Percentiles rank a stretch among this genome's conserved stretches.
These are phyloP conservation scores for Bibio marci DNA, from an alignment of 2,888 invertebrate species.

Conservation along the genomic window DNA sequence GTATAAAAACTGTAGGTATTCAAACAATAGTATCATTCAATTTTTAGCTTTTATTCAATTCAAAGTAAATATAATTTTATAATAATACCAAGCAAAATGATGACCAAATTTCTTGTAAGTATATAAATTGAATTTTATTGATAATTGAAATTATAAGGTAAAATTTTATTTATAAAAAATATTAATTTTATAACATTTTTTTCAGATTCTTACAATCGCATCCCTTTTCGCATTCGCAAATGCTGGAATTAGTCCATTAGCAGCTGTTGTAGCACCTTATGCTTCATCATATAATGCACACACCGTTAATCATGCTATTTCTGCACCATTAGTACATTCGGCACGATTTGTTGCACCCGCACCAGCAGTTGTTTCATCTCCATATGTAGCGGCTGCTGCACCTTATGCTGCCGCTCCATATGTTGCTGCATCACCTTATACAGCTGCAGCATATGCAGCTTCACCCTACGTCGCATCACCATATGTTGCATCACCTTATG, in stretches of 20 bases:
- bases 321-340: slow-evolving; percentile 38
- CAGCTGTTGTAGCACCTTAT: slow-evolving; percentile 49
- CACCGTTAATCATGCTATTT: slow-evolving; percentile 55
- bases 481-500: slow-evolving; percentile 17
- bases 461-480: slow-evolving; percentile 18
- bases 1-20: not conserved
- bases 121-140: not conserved
- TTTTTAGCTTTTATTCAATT: not conserved
- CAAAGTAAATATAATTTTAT: not conserved
- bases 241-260: slow-evolving; percentile 26
- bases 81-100: not conserved
- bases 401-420: slow-evolving; percentile 15
- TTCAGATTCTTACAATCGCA: slow-evolving; percentile 3
- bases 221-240: slow-evolving; percentile 14
- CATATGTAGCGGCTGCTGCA: too few relatives aligned
- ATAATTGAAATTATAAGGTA: not conserved
- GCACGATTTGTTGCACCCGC: slow-evolving; percentile 25
- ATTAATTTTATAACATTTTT: not conserved
- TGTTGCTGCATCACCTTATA: too few relatives aligned
- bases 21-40: too few relatives aligned
- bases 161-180: not conserved
- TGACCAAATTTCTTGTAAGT: slow-evolving; percentile 2
- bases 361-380: slow-evolving; percentile 18
- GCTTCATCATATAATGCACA: slow-evolving; percentile 62
- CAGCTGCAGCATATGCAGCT: too few relatives aligned